Evolutionary conservation across 92 coral and sea anemone genomes (phyloP).

Genomic region (Isaurus tuberculatus): DNA sequence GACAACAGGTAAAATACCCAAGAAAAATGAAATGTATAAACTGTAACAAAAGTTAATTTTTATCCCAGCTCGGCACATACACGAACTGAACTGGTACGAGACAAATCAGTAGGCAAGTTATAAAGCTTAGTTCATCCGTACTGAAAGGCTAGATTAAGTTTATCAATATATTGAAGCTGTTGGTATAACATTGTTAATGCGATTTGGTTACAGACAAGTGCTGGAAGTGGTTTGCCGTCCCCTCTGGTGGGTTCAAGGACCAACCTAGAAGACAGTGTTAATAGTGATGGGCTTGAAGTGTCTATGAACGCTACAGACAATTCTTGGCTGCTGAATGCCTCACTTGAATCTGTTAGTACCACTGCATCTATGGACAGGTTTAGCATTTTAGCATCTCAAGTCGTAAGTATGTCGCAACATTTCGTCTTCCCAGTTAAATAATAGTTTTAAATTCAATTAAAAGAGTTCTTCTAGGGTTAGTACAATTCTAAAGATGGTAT

Average conservation of each 20-base stretch:
- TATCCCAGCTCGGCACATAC: too few relatives aligned
- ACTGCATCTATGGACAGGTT: constrained; percentile 76
- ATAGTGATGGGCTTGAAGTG: constrained; percentile 57
- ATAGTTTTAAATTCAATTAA: not conserved
- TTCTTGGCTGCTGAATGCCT: constrained; percentile 70
- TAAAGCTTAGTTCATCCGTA: too few relatives aligned
- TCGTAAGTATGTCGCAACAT: constrained; percentile 86
- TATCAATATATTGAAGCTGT: too few relatives aligned
- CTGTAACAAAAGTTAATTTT: too few relatives aligned
- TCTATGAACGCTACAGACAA: constrained; percentile 52
- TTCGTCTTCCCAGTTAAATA: not conserved
- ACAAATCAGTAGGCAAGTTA: too few relatives aligned
- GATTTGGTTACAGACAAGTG: constrained; percentile 50
- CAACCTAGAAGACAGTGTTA: constrained; percentile 63
- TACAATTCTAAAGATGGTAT: not conserved
- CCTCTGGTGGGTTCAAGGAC: constrained; percentile 80
- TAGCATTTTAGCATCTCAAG: constrained; percentile 79
- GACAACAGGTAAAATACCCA: too few relatives aligned
- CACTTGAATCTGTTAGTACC: constrained; percentile 69
- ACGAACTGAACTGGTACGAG: too few relatives aligned
- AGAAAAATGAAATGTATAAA: too few relatives aligned
- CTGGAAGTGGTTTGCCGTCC: constrained; percentile 80
- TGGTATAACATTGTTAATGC: not conserved
- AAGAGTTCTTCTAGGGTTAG: not conserved
- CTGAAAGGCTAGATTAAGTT: too few relatives aligned